A percentile compares a stretch with the other conserved stretches of the same genome.
These are phyloP conservation scores for Lasius platythorax DNA, from an alignment of 2,888 invertebrate genomes.

Conservation along the genomic window DNA sequence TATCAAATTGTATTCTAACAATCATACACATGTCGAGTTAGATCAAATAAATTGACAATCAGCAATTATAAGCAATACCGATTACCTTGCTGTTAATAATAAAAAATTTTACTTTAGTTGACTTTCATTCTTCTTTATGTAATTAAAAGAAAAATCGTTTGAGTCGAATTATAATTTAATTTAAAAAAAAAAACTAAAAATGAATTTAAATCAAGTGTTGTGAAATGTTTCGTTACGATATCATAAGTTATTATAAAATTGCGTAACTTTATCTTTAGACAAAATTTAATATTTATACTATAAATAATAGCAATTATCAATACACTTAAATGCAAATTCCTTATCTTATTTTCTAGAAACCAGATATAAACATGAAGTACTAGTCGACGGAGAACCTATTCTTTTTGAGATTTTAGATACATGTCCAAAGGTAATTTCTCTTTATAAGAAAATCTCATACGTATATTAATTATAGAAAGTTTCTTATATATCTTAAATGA, in stretches of 20 bases:
- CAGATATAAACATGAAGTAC: conserved; percentile 95
- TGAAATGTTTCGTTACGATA: not conserved
- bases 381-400: conserved; percentile 95
- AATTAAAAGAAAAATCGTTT: not conserved
- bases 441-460: conserved; percentile 18
- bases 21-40: not conserved
- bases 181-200: not conserved
- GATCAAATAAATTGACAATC: not conserved
- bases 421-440: conserved; percentile 91
- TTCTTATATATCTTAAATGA: not conserved
- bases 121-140: not conserved
- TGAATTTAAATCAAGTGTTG: not conserved
- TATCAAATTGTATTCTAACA: not conserved
- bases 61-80: not conserved
- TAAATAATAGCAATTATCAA: not conserved
- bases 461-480: not conserved
- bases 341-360: conserved; percentile 89
- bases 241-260: not conserved
- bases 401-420: conserved; percentile 97
- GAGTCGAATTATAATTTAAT: not conserved
- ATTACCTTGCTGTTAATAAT: not conserved
- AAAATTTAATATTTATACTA: not conserved
- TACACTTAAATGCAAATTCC: not conserved
- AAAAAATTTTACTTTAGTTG: not conserved
- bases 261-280: not conserved